Evolutionary conservation across 2,797 vertebrate genomes (phyloP).

Genomic region (Gambusia yucatana): DNA sequence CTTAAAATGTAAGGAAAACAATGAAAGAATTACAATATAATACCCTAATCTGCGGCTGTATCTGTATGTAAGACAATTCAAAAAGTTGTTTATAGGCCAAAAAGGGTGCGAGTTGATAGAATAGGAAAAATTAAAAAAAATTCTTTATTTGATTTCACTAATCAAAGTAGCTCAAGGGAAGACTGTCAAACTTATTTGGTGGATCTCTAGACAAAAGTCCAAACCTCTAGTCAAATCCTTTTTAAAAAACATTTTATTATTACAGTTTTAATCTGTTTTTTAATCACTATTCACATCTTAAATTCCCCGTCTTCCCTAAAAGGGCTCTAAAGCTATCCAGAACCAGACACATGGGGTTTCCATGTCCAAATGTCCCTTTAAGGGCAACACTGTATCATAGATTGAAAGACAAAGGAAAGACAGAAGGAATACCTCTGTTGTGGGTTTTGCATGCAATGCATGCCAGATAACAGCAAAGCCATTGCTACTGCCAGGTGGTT

Average conservation of each 20-base stretch:
- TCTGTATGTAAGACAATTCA: too few relatives aligned
- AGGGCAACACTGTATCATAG: slow-evolving; percentile 19
- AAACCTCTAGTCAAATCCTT: not conserved
- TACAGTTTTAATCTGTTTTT: not conserved
- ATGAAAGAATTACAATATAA: not conserved
- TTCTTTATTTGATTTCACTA: not conserved
- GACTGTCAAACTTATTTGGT: not conserved
- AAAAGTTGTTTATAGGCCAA: not conserved
- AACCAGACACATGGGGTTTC: not conserved
- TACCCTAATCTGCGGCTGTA: not conserved
- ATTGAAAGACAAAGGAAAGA: slow-evolving; percentile 10
- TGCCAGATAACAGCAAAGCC: slow-evolving; percentile 5
- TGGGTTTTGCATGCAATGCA: slow-evolving; percentile 8
- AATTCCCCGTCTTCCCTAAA: not conserved
- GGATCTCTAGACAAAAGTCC: not conserved
- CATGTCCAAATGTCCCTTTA: slow-evolving; percentile 14
- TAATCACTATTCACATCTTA: not conserved
- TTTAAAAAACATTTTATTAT: not conserved
- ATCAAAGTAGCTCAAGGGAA: not conserved
- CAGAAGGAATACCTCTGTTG: not conserved
- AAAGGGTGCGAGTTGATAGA: not conserved
- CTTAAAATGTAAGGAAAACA: not conserved
- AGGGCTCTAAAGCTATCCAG: not conserved
- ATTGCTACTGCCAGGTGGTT: not conserved
- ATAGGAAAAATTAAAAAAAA: not conserved